phyloP scores from a whole-genome alignment of 2,113 vertebrate species.

The Rhynchopsitta pachyrhyncha region DNA sequence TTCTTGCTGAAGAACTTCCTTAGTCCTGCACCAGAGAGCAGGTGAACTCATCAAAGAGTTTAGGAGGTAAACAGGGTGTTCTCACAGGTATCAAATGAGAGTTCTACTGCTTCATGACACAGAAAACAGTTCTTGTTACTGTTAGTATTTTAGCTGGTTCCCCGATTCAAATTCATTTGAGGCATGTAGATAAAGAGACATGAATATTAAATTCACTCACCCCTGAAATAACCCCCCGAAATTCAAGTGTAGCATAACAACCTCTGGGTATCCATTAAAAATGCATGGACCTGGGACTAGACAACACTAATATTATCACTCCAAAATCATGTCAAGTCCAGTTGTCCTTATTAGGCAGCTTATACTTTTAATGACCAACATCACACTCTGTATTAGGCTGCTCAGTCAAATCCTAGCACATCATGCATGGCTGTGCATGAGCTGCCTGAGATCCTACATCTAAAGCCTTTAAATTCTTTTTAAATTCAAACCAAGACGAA shows the following conservation, averaged over 20 bases:
- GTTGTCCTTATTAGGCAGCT: neutral
- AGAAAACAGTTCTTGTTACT: neutral
- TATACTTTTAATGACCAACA: neutral
- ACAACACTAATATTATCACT: neutral
- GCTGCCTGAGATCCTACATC: neutral
- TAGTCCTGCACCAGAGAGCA: neutral
- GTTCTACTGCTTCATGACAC: neutral
- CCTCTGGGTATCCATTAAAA: neutral
- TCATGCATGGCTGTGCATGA: neutral
- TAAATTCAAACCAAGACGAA: conserved; percentile 14
- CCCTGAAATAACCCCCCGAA: neutral
- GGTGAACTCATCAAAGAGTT: neutral
- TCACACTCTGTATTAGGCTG: neutral
- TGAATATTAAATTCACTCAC: neutral
- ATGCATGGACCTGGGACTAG: neutral
- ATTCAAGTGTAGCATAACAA: neutral
- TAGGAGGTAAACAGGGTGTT: neutral
- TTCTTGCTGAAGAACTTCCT: neutral
- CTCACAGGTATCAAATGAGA: neutral
- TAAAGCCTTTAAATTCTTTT: neutral
- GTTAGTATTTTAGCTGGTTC: neutral
- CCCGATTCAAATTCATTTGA: neutral
- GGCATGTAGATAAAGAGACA: neutral
- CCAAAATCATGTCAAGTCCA: neutral
- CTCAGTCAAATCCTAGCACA: neutral